These are phyloP conservation scores for Brachycybe producta DNA, from an alignment of 2,888 invertebrate species.

Conservation along the genomic window DNA sequence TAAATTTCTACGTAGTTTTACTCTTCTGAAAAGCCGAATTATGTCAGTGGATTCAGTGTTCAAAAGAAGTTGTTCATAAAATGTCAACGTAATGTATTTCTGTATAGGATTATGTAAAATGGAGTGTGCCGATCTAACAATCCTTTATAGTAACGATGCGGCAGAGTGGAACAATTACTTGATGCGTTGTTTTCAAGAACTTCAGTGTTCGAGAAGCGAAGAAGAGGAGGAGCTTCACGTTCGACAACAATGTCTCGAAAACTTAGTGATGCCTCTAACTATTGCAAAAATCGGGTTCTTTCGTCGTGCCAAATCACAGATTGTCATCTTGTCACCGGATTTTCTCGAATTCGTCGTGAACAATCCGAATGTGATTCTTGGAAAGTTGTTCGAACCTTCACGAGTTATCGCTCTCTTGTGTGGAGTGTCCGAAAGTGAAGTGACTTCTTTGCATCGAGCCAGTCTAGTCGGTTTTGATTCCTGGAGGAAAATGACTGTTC, in stretches of 20 bases:
- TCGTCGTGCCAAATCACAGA: slow-evolving; percentile 39
- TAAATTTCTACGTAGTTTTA: too few relatives aligned
- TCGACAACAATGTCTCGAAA: slow-evolving; percentile 13
- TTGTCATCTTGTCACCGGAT: slow-evolving; percentile 65
- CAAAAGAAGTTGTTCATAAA: too few relatives aligned
- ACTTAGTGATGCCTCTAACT: slow-evolving; percentile 11
- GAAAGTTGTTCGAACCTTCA: slow-evolving; percentile 50
- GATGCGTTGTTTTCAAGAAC: slow-evolving; percentile 6
- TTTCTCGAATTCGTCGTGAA: slow-evolving; percentile 46
- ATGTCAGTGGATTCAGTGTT: too few relatives aligned
- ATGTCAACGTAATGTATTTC: too few relatives aligned
- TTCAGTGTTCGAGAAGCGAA: neutral
- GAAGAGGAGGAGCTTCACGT: slow-evolving; percentile 5
- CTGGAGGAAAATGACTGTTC: slow-evolving; percentile 60
- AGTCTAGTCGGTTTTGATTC: slow-evolving; percentile 60
- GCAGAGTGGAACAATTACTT: slow-evolving; percentile 13
- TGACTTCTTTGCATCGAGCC: slow-evolving; percentile 53
- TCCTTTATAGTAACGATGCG: slow-evolving; percentile 11
- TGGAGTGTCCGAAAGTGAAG: slow-evolving; percentile 55
- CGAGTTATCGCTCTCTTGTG: slow-evolving; percentile 66
- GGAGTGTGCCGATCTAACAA: slow-evolving; percentile 12
- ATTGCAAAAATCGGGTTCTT: neutral
- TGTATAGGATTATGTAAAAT: slow-evolving; percentile 11
- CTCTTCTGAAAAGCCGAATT: too few relatives aligned
- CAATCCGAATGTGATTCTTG: slow-evolving; percentile 36